phyloP scores from a whole-genome alignment of 2,113 vertebrate genomes.

The Cyanistes caeruleus region DNA sequence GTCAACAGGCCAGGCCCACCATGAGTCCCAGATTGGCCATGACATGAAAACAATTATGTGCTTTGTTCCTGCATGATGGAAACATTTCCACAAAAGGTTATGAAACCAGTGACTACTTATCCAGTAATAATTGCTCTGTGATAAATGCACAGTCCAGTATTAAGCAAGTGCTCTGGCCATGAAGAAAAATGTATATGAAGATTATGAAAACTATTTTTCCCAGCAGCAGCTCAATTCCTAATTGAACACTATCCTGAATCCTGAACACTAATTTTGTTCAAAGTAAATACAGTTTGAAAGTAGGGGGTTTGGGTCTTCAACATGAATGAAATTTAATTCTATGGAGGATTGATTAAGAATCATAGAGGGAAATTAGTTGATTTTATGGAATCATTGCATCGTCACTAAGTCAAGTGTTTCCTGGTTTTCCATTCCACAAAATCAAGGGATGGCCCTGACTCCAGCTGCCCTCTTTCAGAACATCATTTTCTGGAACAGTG shows the following conservation, averaged over 20 bases:
- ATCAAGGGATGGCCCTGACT: not conserved
- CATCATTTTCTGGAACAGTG: not conserved
- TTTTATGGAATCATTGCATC: not conserved
- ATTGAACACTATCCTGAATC: too few relatives aligned
- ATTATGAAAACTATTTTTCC: not conserved
- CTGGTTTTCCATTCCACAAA: not conserved
- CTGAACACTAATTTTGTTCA: not conserved
- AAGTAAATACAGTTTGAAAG: not conserved
- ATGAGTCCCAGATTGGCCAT: rapidly evolving
- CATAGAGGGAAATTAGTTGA: rapidly evolving
- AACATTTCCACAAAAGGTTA: not conserved
- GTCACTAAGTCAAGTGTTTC: not conserved
- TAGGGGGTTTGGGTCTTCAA: not conserved
- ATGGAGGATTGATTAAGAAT: not conserved
- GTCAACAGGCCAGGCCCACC: rapidly evolving
- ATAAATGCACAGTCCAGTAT: not conserved
- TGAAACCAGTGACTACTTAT: not conserved
- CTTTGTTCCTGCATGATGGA: not conserved
- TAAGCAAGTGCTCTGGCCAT: not conserved
- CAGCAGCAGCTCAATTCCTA: not conserved
- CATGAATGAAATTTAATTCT: not conserved
- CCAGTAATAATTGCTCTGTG: not conserved
- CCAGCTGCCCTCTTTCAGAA: not conserved
- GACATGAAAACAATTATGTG: not conserved
- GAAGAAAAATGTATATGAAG: not conserved